phyloP scores from a whole-genome alignment of 2,888 invertebrate genomes.

The Lobophora halterata region DNA sequence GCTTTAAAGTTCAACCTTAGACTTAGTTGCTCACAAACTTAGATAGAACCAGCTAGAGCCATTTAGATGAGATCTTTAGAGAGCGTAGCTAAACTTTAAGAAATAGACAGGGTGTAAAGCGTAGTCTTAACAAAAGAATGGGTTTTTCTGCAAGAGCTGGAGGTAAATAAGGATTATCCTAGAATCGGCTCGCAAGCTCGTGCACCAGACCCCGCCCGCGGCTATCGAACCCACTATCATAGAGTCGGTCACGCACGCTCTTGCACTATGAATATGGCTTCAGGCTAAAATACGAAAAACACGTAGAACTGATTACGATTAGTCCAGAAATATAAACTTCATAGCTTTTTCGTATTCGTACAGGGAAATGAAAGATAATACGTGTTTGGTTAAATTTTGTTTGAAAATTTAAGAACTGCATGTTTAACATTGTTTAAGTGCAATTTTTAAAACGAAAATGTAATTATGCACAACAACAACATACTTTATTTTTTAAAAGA shows the following conservation, averaged over 20 bases:
- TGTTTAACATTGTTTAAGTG: too few relatives aligned
- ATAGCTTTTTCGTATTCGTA: slow-evolving; percentile 5
- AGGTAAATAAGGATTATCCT: slow-evolving; percentile 22
- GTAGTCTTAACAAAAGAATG: slow-evolving; percentile 8
- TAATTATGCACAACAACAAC: slow-evolving; percentile 1
- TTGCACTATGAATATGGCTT: slow-evolving; percentile 27
- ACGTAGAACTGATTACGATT: slow-evolving; percentile 26
- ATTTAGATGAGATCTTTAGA: too few relatives aligned
- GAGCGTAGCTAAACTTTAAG: slow-evolving; percentile 3
- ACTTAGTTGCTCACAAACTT: too few relatives aligned
- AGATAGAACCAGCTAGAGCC: background rate
- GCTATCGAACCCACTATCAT: slow-evolving; percentile 34
- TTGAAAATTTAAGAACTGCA: too few relatives aligned
- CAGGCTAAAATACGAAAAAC: slow-evolving; percentile 27
- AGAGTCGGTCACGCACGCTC: slow-evolving; percentile 35
- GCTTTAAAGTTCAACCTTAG: too few relatives aligned
- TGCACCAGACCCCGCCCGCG: slow-evolving; percentile 26
- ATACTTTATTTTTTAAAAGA: slow-evolving; percentile 5
- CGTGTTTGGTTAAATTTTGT: too few relatives aligned
- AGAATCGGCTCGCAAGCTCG: slow-evolving; percentile 20
- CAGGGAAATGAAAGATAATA: too few relatives aligned
- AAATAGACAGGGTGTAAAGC: slow-evolving; percentile 2
- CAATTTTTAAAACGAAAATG: too few relatives aligned
- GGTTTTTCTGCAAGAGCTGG: slow-evolving; percentile 7
- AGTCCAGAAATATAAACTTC: slow-evolving; percentile 17